These are phyloP conservation scores for Diadema setosum DNA, from an alignment of 35 echinoderm and acorn worm genomes.

Conservation along the genomic window DNA sequence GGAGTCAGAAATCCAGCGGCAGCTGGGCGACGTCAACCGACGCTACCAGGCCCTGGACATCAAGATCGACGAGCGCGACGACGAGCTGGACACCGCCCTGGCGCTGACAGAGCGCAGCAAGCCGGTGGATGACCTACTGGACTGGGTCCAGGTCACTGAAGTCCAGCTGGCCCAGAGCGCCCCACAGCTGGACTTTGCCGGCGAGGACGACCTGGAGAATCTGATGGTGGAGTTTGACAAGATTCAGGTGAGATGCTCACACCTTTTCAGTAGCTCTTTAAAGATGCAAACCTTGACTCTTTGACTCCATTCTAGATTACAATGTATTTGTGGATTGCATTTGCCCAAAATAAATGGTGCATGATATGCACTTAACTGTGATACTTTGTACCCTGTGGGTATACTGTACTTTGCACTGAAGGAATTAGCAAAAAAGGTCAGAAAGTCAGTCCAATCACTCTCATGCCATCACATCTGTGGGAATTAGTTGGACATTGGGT, in stretches of 20 bases:
- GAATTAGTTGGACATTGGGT: too few species aligned
- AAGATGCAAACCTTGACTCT: too few species aligned
- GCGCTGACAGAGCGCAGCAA: constrained; percentile 75
- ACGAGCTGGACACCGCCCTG: constrained; percentile 85
- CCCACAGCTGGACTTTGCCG: background rate
- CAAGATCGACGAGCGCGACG: constrained; percentile 89
- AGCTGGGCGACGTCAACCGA: constrained; percentile 78
- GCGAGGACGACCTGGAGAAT: constrained; percentile 48
- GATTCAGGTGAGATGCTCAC: constrained; percentile 52
- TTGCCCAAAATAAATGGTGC: too few species aligned
- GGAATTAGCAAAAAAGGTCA: too few species aligned
- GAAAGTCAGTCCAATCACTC: too few species aligned
- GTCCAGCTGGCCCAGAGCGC: constrained; percentile 51
- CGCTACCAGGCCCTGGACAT: constrained; percentile 78
- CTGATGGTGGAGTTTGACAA: constrained; percentile 46
- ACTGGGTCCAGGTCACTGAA: constrained; percentile 71
- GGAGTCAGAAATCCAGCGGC: constrained; percentile 83
- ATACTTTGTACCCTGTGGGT: too few species aligned
- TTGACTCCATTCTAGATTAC: too few species aligned
- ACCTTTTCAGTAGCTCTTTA: too few species aligned
- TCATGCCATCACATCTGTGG: too few species aligned
- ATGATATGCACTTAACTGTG: too few species aligned
- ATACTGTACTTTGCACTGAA: too few species aligned
- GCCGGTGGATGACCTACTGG: constrained; percentile 72
- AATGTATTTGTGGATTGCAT: too few species aligned